Base-by-base conservation (phyloP, 37 sponge, comb jelly and placozoan genomes). In the Crambe crambe region DNA sequence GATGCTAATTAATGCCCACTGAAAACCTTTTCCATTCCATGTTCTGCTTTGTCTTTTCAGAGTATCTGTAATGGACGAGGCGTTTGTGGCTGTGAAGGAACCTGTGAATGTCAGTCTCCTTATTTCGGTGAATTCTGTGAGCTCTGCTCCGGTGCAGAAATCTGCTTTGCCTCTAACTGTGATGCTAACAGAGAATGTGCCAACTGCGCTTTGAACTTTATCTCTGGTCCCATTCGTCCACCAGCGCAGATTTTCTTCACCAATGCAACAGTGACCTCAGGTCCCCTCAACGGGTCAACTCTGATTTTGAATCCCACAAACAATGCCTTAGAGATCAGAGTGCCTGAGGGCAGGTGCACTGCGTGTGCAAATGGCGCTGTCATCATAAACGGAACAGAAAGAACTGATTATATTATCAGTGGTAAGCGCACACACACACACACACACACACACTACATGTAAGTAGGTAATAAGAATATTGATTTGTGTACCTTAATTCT, bases 121-220 rank as follows among this genome's bases (percentile, higher is more conserved):
- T 80, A 68, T 61, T 60, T 39, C 42, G 87, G 87, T 29, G 3
- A 1, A 17, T 87, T 74, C 76, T 85, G 78, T 39, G 78, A 78
- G 68, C 44, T 42, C 21, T 78, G 78, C 54, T 78, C 78, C 2
- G 78, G 78, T 17, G 2, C 15, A 26, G 3, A 66, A 2, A 43
- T 67, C 18, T 78, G 78, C 35, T n/a, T 43, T 22, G 64, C 64
- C 1, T 15, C 2, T 10, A 80, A n/a, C 57, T 80, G 81, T 37
- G 72, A 72, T 22, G 5, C 42, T 1, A 42, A 65, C 35, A 25
- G 54, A 23, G 35, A 6, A 15, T 78, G 78, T 66, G 42, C 78
- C 30, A 21, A 58, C 5, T 80, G 81, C 70, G 71, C 58, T 3
- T 27, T 80, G 38, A 40, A 59, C 18, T 0, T 80, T 17, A 6